Conservation (phyloP, 2,113 vertebrate species). For the Danionella cerebrum region DNA sequence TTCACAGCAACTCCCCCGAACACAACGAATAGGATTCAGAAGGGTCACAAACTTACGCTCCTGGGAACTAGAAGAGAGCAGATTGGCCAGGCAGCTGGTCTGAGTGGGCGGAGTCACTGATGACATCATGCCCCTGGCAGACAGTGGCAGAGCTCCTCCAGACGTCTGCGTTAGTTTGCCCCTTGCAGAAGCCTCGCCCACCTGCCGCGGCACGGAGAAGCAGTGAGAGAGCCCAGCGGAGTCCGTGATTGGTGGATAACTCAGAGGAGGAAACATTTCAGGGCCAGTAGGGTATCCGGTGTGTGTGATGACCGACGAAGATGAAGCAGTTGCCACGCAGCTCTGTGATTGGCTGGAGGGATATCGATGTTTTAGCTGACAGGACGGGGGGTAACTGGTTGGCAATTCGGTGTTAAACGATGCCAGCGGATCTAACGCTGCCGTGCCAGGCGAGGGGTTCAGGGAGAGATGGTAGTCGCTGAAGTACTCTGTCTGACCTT, state of each 20-base stretch:
- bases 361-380: conserved; percentile 58
- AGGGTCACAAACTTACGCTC: conserved; percentile 48
- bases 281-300: conserved; percentile 50
- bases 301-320: conserved; percentile 65
- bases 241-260: conserved; percentile 44
- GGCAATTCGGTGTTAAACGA: conserved; percentile 49
- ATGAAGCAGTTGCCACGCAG: conserved; percentile 29
- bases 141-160: conserved; percentile 42
- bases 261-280: conserved; percentile 43
- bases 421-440: conserved; percentile 26
- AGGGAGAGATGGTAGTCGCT: conserved; percentile 40
- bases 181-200: conserved; percentile 18
- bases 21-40: not conserved
- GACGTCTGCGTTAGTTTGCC: conserved; percentile 59
- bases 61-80: conserved; percentile 67
- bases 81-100: conserved; percentile 71
- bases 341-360: conserved; percentile 28
- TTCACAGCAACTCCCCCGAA: not conserved
- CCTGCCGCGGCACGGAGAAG: conserved; percentile 59
- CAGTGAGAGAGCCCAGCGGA: conserved; percentile 41
- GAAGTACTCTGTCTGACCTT: conserved; percentile 43
- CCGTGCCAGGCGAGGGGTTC: conserved; percentile 38
- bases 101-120: conserved; percentile 34
- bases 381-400: conserved; percentile 48
- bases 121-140: not conserved